Conservation (phyloP, 2,888 invertebrate genomes). For the Melinaea menophilus region DNA sequence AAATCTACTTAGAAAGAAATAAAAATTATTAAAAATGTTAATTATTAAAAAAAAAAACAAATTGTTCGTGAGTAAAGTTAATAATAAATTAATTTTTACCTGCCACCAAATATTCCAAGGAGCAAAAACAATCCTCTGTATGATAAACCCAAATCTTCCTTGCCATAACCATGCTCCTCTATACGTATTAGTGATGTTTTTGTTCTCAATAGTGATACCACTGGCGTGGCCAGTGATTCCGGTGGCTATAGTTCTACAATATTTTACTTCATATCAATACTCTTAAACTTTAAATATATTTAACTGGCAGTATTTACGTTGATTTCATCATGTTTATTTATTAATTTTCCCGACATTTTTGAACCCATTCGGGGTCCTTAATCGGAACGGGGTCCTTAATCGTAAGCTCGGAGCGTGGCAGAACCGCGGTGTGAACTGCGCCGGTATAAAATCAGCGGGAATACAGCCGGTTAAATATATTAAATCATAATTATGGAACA, state of each 20-base stretch:
- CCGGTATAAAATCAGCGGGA: too few relatives aligned
- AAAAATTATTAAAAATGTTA: neutral
- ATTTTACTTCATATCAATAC: slow-evolving; percentile 13
- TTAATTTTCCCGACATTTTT: too few relatives aligned
- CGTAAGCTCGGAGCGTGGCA: too few relatives aligned
- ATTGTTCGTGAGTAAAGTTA: neutral
- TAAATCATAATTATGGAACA: too few relatives aligned
- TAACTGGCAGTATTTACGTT: neutral
- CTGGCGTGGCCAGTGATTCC: slow-evolving; percentile 27
- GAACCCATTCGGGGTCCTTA: too few relatives aligned
- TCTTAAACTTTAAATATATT: neutral
- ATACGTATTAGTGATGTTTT: slow-evolving; percentile 24
- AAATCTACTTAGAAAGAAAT: neutral
- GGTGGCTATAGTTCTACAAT: slow-evolving; percentile 36
- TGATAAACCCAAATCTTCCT: slow-evolving; percentile 45
- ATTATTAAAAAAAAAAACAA: neutral
- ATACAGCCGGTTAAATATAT: too few relatives aligned
- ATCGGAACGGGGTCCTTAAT: too few relatives aligned
- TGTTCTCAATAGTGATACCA: slow-evolving; percentile 24
- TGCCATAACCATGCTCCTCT: slow-evolving; percentile 50
- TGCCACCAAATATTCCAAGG: slow-evolving; percentile 52
- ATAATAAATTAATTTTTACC: slow-evolving; percentile 21
- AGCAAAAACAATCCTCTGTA: slow-evolving; percentile 39
- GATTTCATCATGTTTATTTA: neutral
- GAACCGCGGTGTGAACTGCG: too few relatives aligned